Evolutionary conservation across 2,888 invertebrate genomes (phyloP), one percentile per base, ranked within the genome.

Genomic region (Meiosimyza platycephala): DNA sequence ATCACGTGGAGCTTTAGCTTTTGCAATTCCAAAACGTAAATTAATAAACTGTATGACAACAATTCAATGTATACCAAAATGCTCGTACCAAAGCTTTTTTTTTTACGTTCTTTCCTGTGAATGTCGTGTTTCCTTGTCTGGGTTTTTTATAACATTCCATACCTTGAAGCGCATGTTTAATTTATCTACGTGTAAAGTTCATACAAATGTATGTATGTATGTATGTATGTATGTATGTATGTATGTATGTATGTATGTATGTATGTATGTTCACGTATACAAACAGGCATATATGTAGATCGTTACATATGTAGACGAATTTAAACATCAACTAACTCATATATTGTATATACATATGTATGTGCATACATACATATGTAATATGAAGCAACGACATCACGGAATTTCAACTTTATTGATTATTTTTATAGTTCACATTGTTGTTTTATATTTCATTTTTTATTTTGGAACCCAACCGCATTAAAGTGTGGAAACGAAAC

Each of bases 321-420:
- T 40, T 9, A 40, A 6, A 40, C 40, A 40, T 7, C 40, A 9
- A 40, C 40, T 40, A 1, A 40, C 40, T 40, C 6, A 40, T 40
- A 40, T 2, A 7, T n/a, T n/a, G n/a, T 1, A 40, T 40, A 40
- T 9, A 5, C 9, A 40, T 40, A 40, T 40, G 40, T 1, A 40
- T 40, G 40, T 40, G 4, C 9, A 7, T 28, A 28, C 3, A 3
- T 22, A 22, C 4, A 4, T 28, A 28, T 40, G 40, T 40, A 9
- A 40, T 40, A 40, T 40, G 40, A 9, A 6, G 40, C 33, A 15
- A 13, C 59, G 33, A 60, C 59, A 9, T 12, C 33, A 33, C 33
- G 59, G 59, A 60, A 60, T 60, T 60, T 59, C 22, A 60, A 22
- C 59, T 22, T 22, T 60, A 60, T 60, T 15, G 59, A 60, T 60